Conservation (phyloP, 1,140 invertebrate genomes). For the Lutraria rhynchaena region DNA sequence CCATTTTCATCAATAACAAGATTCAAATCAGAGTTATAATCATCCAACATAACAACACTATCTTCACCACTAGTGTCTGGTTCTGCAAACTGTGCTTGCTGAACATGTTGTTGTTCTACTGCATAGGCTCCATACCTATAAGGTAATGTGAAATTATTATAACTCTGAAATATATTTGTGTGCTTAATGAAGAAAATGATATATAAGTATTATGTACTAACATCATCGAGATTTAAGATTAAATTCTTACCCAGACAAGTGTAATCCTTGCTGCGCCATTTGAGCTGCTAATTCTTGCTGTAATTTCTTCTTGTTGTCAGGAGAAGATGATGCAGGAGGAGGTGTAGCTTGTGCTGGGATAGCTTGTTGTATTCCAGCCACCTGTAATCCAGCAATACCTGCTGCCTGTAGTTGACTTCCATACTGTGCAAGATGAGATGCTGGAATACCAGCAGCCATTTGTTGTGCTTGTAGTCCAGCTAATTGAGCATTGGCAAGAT, state of each 20-base stretch:
- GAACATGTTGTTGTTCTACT: conserved; percentile 23
- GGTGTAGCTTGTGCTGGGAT: conserved; percentile 55
- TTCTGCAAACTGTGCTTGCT: conserved; percentile 46
- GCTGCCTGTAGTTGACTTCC: conserved; percentile 39
- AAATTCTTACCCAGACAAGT: conserved; percentile 22
- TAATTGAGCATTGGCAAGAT: conserved; percentile 51
- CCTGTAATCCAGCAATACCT: conserved; percentile 40
- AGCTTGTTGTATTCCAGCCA: conserved; percentile 37
- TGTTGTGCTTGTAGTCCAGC: conserved; percentile 55
- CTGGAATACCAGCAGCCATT: conserved; percentile 45
- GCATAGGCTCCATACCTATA: conserved; percentile 47
- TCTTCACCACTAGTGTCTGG: conserved; percentile 61
- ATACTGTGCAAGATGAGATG: conserved; percentile 49
- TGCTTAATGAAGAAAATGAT: no score
- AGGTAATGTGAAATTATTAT: no score
- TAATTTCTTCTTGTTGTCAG: conserved; percentile 57
- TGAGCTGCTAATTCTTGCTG: conserved; percentile 49
- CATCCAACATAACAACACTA: conserved; percentile 71
- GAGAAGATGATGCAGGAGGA: conserved; percentile 52
- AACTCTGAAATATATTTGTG: no score
- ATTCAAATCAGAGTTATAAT: conserved; percentile 93
- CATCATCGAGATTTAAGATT: no score
- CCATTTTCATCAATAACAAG: conserved; percentile 89
- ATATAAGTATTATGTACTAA: no score
- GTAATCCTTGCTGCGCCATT: conserved; percentile 37